Conservation (phyloP, 2,888 invertebrate species). For the Chloroclysta siterata region DNA sequence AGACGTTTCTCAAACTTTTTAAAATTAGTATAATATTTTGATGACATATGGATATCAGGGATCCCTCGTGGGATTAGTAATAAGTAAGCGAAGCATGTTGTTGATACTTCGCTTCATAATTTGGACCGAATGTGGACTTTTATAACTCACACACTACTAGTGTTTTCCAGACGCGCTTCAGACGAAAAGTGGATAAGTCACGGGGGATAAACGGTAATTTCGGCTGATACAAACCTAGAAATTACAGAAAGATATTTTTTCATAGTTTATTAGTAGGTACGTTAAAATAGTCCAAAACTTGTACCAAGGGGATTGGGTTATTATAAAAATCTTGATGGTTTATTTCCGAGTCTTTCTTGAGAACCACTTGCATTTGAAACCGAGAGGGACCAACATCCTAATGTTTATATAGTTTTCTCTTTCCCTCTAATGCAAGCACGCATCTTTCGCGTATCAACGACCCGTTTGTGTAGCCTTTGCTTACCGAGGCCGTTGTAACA, state of each 20-base stretch:
- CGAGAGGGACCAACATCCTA: conserved; percentile 55
- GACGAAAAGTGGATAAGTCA: not conserved
- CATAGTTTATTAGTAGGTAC: too few relatives aligned
- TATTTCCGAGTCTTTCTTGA: conserved; percentile 44
- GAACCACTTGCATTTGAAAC: conserved; percentile 54
- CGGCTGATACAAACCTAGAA: too few relatives aligned
- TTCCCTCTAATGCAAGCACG: conserved; percentile 64
- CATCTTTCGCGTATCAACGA: conserved; percentile 76
- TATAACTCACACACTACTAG: too few relatives aligned
- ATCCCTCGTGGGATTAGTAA: too few relatives aligned
- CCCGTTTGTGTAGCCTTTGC: conserved; percentile 70
- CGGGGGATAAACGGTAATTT: too few relatives aligned
- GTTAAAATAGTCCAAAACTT: too few relatives aligned
- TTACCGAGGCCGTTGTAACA: conserved; percentile 67
- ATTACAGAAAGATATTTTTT: too few relatives aligned
- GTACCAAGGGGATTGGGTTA: too few relatives aligned
- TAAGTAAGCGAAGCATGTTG: too few relatives aligned
- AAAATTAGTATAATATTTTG: not conserved
- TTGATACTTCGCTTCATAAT: too few relatives aligned
- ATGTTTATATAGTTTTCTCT: conserved; percentile 74
- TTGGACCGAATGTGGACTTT: too few relatives aligned
- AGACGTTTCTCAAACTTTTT: conserved; percentile 54
- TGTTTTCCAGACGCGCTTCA: not conserved
- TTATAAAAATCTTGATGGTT: not conserved
- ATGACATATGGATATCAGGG: too few relatives aligned